Percentiles rank a stretch among this genome's conserved stretches.
Evolutionary conservation across 2,113 vertebrate genomes (phyloP).

Genomic region (Channa argus): DNA sequence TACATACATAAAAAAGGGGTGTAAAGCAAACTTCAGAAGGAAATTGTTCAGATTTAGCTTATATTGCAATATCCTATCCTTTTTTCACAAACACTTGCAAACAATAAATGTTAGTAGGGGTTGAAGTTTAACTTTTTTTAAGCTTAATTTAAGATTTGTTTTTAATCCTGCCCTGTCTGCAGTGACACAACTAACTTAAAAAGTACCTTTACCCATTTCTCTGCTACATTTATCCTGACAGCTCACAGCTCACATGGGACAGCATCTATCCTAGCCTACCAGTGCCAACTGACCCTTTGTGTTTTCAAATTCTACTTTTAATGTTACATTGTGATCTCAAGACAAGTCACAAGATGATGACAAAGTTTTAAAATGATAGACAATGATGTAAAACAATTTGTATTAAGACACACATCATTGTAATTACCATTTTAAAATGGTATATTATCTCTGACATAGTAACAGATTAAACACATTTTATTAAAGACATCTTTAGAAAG

Average conservation of each 20-base stretch:
- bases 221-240: constrained; percentile 53
- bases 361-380: neutral
- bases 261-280: constrained; percentile 39
- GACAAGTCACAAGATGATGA: constrained; percentile 33
- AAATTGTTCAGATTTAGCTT: neutral
- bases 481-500: no score
- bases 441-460: neutral
- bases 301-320: constrained; percentile 5
- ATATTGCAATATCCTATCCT: neutral
- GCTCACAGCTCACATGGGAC: constrained; percentile 48
- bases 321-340: constrained; percentile 33
- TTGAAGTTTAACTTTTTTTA: constrained; percentile 8
- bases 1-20: constrained; percentile 42
- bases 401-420: neutral
- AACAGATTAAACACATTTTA: neutral
- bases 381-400: constrained; percentile 4
- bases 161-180: constrained; percentile 31
- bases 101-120: neutral
- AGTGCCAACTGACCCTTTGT: constrained; percentile 42
- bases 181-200: constrained; percentile 53
- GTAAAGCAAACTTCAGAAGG: neutral
- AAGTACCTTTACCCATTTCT: constrained; percentile 49
- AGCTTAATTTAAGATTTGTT: constrained; percentile 13
- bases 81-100: neutral
- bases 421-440: constrained; percentile 1